Percentiles rank a stretch among this genome's conserved stretches.
Conservation (phyloP, 2,113 vertebrate genomes). For the Glareola pratincola region DNA sequence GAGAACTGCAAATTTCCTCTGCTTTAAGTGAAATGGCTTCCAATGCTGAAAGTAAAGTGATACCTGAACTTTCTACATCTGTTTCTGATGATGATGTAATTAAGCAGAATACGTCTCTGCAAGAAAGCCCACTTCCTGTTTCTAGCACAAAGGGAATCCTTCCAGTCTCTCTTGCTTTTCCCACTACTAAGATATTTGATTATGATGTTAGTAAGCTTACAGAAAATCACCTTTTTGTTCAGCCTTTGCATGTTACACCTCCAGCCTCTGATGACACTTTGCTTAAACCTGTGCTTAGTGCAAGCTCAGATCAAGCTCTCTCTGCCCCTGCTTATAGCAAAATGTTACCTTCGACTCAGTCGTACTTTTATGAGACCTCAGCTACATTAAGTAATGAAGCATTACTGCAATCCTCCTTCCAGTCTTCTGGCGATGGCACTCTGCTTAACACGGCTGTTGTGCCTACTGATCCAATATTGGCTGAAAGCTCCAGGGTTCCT, state of each 20-base stretch:
- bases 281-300: constrained; percentile 70
- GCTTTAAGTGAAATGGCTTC: constrained; percentile 68
- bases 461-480: constrained; percentile 61
- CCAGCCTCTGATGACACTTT: constrained; percentile 69
- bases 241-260: constrained; percentile 66
- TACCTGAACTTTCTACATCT: constrained; percentile 55
- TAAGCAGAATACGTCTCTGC: constrained; percentile 59
- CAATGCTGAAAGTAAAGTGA: constrained; percentile 65
- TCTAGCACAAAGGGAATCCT: constrained; percentile 70
- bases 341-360: constrained; percentile 67
- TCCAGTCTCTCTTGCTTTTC: constrained; percentile 69
- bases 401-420: constrained; percentile 71
- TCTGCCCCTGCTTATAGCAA: constrained; percentile 74
- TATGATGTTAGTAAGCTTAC: constrained; percentile 66
- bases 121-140: constrained; percentile 63
- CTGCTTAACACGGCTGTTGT: constrained; percentile 65
- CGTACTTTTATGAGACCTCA: constrained; percentile 63
- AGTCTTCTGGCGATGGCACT: constrained; percentile 60
- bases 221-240: constrained; percentile 71
- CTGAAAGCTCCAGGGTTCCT: constrained; percentile 65
- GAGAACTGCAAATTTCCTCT: constrained; percentile 69
- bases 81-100: constrained; percentile 50
- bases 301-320: constrained; percentile 66
- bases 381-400: constrained; percentile 70
- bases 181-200: constrained; percentile 67